A percentile compares a stretch with the other conserved stretches of the same genome.
These are phyloP conservation scores for Endomychus coccineus DNA, from an alignment of 2,888 invertebrate genomes.

Conservation along the genomic window DNA sequence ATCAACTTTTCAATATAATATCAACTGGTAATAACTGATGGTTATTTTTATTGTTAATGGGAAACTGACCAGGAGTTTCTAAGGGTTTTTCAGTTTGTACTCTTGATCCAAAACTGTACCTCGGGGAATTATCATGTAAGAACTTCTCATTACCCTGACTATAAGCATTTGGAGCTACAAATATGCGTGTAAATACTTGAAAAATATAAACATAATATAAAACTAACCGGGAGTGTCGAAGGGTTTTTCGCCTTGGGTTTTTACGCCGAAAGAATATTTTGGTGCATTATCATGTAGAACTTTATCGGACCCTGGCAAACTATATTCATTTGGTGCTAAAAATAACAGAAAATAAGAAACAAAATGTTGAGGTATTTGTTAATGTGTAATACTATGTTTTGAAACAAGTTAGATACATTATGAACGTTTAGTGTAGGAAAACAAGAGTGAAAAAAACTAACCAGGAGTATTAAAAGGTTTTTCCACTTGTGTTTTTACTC, in stretches of 20 bases:
- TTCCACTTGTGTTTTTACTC: conserved; percentile 48
- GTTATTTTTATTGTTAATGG: no score
- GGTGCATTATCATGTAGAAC: conserved; percentile 45
- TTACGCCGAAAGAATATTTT: conserved; percentile 54
- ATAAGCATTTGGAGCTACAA: conserved; percentile 51
- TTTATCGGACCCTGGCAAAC: conserved; percentile 48
- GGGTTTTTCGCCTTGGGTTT: conserved; percentile 46
- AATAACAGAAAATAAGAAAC: conserved; percentile 23
- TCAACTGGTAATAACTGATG: no score
- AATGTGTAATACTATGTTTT: no score
- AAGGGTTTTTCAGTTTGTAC: conserved; percentile 47
- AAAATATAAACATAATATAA: no score
- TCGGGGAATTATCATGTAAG: conserved; percentile 44
- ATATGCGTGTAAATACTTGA: no score
- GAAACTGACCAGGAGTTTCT: conserved; percentile 48
- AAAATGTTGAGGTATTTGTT: no score
- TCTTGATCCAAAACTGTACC: conserved; percentile 53
- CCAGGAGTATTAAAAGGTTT: conserved; percentile 54
- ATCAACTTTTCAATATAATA: no score
- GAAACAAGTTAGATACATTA: no score
- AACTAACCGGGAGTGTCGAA: conserved; percentile 49
- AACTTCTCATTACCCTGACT: conserved; percentile 49
- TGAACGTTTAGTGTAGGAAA: no score
- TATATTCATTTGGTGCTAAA: conserved; percentile 49
- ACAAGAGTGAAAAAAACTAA: conserved; percentile 32